A percentile compares a stretch with the other conserved stretches of the same genome.
Conservation (phyloP, 2,888 invertebrate genomes). For the Hypomecis punctinalis region DNA sequence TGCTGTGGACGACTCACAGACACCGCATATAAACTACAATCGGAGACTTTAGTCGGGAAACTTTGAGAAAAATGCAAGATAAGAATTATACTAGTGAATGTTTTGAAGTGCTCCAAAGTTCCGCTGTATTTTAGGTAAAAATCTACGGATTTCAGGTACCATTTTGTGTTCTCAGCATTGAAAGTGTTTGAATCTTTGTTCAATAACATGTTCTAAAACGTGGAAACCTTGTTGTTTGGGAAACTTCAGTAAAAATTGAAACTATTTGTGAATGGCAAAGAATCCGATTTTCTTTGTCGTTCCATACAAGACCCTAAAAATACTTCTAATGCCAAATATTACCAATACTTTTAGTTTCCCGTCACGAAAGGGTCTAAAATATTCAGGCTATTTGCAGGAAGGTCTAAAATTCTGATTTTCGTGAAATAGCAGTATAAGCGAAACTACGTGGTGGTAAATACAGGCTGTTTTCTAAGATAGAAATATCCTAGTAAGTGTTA, state of each 20-base stretch:
- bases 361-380: background rate
- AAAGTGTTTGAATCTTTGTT: no score
- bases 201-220: no score
- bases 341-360: background rate
- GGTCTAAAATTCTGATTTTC: background rate
- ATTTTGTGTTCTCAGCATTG: no score
- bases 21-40: slow-evolving; percentile 11
- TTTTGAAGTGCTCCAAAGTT: background rate
- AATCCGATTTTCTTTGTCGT: no score
- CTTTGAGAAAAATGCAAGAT: slow-evolving; percentile 10
- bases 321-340: background rate
- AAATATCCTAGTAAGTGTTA: no score
- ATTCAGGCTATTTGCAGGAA: background rate
- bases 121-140: no score
- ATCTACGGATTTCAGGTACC: no score
- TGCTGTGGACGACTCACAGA: slow-evolving; percentile 4
- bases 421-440: background rate
- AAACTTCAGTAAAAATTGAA: no score
- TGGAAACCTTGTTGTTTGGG: no score
- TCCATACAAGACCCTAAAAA: background rate
- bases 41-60: slow-evolving; percentile 18
- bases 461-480: background rate
- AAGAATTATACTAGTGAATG: slow-evolving; percentile 1
- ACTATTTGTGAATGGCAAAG: no score
- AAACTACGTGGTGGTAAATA: slow-evolving; percentile 10